Conservation (phyloP, 1,140 invertebrate species). For the Hylyphantes graminicola region DNA sequence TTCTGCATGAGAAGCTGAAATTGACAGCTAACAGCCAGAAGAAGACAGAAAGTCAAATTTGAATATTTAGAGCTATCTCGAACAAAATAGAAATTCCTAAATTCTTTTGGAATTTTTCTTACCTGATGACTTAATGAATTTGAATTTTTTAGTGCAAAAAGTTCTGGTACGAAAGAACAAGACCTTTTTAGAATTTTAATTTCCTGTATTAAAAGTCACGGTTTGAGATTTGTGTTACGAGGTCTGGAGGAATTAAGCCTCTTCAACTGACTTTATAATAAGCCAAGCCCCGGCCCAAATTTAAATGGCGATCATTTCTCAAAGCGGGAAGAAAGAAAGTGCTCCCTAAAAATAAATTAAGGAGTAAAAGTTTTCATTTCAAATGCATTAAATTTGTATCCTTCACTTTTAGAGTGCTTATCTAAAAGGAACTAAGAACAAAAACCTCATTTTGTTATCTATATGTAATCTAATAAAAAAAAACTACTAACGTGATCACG, state of each 20-base stretch:
- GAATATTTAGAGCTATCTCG: conserved; percentile 25
- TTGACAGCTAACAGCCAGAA: conserved; percentile 48
- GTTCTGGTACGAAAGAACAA: not conserved
- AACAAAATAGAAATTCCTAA: not conserved
- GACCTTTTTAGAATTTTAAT: conserved; percentile 47
- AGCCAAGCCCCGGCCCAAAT: conserved; percentile 11
- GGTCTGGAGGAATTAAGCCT: conserved; percentile 21
- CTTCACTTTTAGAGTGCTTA: not conserved
- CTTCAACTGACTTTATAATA: conserved; percentile 31
- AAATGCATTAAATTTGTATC: conserved; percentile 9
- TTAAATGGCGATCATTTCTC: conserved; percentile 34
- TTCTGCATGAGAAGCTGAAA: conserved; percentile 50
- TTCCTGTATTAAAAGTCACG: conserved; percentile 21
- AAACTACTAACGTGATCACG: too few relatives aligned
- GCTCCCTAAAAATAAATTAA: conserved; percentile 5
- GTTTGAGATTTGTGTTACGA: conserved; percentile 20
- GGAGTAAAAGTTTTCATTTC: conserved; percentile 28
- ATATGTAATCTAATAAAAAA: too few relatives aligned
- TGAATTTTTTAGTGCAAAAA: not conserved
- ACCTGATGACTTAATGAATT: conserved; percentile 49
- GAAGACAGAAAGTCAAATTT: conserved; percentile 38
- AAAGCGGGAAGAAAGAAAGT: conserved; percentile 16
- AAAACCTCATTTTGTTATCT: too few relatives aligned
- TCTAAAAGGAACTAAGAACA: too few relatives aligned
- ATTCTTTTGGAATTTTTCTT: conserved; percentile 32